A percentile compares a stretch with the other conserved stretches of the same genome.
phyloP scores from a whole-genome alignment of 2,888 invertebrate genomes.

The Lagria hirta region DNA sequence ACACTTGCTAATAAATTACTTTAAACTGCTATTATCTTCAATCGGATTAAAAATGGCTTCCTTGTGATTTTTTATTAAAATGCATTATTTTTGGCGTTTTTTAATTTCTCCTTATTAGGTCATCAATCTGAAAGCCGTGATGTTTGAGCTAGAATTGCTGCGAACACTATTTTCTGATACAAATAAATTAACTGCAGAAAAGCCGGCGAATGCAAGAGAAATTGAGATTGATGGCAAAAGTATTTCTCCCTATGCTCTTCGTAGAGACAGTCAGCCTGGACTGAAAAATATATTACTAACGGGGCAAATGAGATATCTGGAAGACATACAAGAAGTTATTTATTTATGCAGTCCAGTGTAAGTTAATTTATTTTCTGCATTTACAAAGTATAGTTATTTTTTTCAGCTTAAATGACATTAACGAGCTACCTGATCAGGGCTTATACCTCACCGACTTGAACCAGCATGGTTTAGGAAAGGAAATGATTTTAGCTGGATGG shows the following conservation, averaged over 20 bases:
- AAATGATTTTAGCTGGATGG: constrained; percentile 82
- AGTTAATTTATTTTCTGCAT: constrained; percentile 51
- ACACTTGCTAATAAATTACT: no score
- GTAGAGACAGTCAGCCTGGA: constrained; percentile 58
- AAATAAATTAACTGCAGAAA: constrained; percentile 12
- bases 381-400: no score
- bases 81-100: no score
- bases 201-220: constrained; percentile 32
- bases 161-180: constrained; percentile 48
- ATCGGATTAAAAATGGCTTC: no score
- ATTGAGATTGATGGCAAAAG: constrained; percentile 47
- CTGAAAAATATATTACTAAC: constrained; percentile 73
- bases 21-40: no score
- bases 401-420: constrained; percentile 77
- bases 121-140: constrained; percentile 75
- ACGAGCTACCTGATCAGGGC: constrained; percentile 78
- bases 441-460: constrained; percentile 82
- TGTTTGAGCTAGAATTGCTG: constrained; percentile 82
- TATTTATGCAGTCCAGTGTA: constrained; percentile 88
- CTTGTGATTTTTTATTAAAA: no score
- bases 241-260: constrained; percentile 47
- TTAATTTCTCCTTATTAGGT: constrained; percentile 57
- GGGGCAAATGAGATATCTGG: constrained; percentile 82
- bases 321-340: constrained; percentile 77
- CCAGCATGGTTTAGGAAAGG: constrained; percentile 80